Base-by-base conservation (phyloP, 2,113 vertebrate genomes). In the Arenaria interpres region DNA sequence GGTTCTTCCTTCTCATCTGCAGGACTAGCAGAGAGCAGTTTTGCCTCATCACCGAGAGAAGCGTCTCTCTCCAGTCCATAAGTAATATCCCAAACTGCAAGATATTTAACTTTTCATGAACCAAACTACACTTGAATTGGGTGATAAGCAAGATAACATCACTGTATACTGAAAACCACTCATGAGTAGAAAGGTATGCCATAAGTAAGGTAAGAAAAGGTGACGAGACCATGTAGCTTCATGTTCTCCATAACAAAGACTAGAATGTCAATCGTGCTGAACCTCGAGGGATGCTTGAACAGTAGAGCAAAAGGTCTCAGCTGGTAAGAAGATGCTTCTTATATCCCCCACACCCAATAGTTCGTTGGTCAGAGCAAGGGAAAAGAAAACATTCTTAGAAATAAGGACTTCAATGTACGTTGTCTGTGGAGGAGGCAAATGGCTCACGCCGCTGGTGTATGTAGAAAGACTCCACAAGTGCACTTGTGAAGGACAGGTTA, bases 141-240 rank as follows among this genome's bases (percentile, higher is more conserved):
- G 30, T 2, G 2, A 46, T 7, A 30, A 85, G 27, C 54, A 10
- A 35, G 18, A 5, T 24, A 30, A 33, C 6, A 1, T 3, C 7
- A 11, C 7, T 41, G 41, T 3, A 14, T 3, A 12, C 19, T 0
- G 2, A 51, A 30, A 88, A 12, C 35, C 17, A 41, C 16, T n/a
- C 60, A 18, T 37, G 69, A 24, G 28, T 10, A 21, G 51, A 28
- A 46, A 59, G 25, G 16, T 8, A 5, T 14, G 45, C 3, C 22
- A 8, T 2, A n/a, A 57, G 14, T 7, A 18, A 39, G 25, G 54
- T 20, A 21, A 56, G 41, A n/a, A 27, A 27, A 48, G 60, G 25
- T 23, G 73, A 33, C 0, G 1, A 43, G 59, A 57, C 25, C 63
- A 10, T 0, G 8, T 3, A 33, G 45, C 13, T 60, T 60, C 51